Base-by-base conservation (phyloP, 2,888 invertebrate species). In the Harpalus rufipes region DNA sequence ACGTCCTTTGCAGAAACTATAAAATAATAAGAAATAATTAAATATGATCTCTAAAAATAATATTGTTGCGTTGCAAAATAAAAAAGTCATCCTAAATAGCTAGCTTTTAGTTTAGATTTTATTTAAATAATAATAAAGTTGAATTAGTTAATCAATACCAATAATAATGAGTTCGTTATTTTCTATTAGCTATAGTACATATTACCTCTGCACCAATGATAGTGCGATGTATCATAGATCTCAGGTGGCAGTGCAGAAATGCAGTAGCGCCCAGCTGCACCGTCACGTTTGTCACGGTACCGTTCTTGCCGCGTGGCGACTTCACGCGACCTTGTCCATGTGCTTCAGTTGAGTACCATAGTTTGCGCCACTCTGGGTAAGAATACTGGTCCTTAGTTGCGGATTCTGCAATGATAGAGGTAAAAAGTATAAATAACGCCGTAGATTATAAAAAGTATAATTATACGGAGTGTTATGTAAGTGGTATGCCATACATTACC, bases 191-290 rank as follows among this genome's bases (percentile, higher is more conserved):
- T 51, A 10, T 51, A 2, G 12, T 59, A 84, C 74, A 58, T 85
- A 79, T 89, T 88, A 91, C 91, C 89, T 91, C 91, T 74, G 90
- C 88, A 86, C 90, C 91, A 41, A 90, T 89, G 85, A 91, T 87
- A 21, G 90, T 95, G 89, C 96, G 92, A 90, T 96, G 96, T 87
- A 94, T 95, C 87, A 95, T 93, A 91, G 94, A 93, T 85, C 95
- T 93, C 89, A 96, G 96, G 89, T 95, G 94, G 91, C 96, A 96
- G 91, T 96, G 96, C 88, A 96, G 93, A 92, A 95, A 96, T 86
- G 96, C 96, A 63, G 95, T 94, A 83, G 95, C 94, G 78, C 96
- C 96, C 86, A 96, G 93, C 91, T 96, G 96, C 87, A 94, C 96
- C 76, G 95, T 94, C 87, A 95, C 94, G 90, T 96, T 95, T 88